Evolutionary conservation across 2,888 invertebrate genomes (phyloP).

Genomic region (Acronicta aceris): DNA sequence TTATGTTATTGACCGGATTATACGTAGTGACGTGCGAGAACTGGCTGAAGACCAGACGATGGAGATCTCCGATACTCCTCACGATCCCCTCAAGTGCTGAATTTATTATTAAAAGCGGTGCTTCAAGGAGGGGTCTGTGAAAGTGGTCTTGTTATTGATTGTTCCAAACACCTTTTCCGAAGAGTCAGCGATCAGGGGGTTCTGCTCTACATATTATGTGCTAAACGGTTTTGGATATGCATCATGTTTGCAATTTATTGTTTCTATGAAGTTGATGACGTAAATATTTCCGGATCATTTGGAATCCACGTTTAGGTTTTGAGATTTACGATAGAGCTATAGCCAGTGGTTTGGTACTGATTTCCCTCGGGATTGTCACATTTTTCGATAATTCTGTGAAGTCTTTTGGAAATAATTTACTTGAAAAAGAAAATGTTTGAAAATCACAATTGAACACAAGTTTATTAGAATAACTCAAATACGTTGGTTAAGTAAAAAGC

Average conservation of each 20-base stretch:
- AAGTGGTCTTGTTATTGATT: constrained; percentile 81
- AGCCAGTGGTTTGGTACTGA: constrained; percentile 43
- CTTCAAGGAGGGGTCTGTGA: constrained; percentile 69
- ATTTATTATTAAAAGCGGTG: constrained; percentile 54
- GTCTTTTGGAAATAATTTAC: constrained; percentile 34
- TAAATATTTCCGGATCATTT: constrained; percentile 35
- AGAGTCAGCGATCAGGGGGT: constrained; percentile 80
- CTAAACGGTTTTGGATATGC: constrained; percentile 77
- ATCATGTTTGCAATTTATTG: constrained; percentile 70
- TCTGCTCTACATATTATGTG: constrained; percentile 80
- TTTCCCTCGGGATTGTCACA: constrained; percentile 43
- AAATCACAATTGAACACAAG: constrained; percentile 7
- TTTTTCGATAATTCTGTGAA: constrained; percentile 37
- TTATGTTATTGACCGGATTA: constrained; percentile 88
- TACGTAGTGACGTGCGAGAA: constrained; percentile 81
- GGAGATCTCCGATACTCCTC: constrained; percentile 65
- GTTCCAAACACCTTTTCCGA: constrained; percentile 83
- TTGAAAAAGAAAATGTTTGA: constrained; percentile 13
- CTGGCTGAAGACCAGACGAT: constrained; percentile 69
- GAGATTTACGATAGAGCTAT: constrained; percentile 44
- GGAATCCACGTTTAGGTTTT: constrained; percentile 35
- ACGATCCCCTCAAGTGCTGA: constrained; percentile 55
- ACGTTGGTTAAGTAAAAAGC: neutral
- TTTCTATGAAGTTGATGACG: constrained; percentile 28
- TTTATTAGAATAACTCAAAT: constrained; percentile 23